These are phyloP conservation scores for Pedionomus torquatus DNA, from an alignment of 2,113 vertebrate species.

Conservation along the genomic window DNA sequence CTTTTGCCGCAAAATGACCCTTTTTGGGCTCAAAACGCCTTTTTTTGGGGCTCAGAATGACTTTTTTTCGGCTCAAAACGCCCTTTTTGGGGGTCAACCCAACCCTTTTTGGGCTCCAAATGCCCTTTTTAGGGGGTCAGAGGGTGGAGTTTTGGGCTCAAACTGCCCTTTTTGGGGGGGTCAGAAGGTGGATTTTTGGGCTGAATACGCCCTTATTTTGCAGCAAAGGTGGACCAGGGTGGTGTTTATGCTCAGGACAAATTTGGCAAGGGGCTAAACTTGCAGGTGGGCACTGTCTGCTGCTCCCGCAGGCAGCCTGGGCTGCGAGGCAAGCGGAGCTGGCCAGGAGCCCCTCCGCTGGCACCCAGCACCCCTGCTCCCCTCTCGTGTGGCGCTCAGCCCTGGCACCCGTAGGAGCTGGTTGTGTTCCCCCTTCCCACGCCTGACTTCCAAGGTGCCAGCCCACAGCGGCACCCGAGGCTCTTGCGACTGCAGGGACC, in stretches of 20 bases:
- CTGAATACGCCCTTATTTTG: no score
- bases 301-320: fast-evolving
- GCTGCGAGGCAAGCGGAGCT: not conserved
- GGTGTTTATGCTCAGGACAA: fast-evolving
- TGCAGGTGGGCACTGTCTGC: fast-evolving
- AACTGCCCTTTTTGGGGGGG: no score
- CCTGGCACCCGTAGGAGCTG: fast-evolving
- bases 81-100: no score
- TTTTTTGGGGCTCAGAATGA: no score
- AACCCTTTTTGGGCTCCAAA: no score
- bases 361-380: not conserved
- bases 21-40: no score
- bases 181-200: no score
- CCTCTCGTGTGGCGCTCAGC: fast-evolving
- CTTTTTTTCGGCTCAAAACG: no score
- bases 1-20: no score
- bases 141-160: no score
- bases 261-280: fast-evolving
- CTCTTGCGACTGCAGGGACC: fast-evolving
- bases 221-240: fast-evolving
- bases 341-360: not conserved
- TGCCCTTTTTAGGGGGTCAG: no score
- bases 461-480: fast-evolving
- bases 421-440: not conserved
- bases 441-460: fast-evolving